phyloP scores from a whole-genome alignment of 1,140 invertebrate species.

The Charaxes varanes region DNA sequence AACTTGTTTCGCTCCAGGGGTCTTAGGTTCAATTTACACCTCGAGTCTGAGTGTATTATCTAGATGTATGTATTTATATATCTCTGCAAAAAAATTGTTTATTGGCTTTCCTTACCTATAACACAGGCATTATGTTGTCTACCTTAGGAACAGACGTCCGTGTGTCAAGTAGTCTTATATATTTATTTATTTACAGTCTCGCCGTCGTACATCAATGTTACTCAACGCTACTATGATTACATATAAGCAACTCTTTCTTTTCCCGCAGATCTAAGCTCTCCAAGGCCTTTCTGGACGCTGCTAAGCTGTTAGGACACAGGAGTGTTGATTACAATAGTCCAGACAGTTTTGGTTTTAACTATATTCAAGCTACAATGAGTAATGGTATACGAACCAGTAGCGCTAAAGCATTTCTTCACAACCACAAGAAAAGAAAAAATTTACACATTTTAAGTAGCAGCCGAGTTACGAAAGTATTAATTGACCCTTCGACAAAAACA shows the following conservation, averaged over 20 bases:
- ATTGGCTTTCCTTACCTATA: too few relatives aligned
- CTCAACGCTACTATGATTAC: too few relatives aligned
- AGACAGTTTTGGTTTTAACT: constrained; percentile 77
- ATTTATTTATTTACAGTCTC: constrained; percentile 1
- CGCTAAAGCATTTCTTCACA: constrained; percentile 76
- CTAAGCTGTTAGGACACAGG: constrained; percentile 74
- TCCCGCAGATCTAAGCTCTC: constrained; percentile 69
- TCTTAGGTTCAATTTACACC: too few relatives aligned
- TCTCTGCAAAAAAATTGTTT: too few relatives aligned
- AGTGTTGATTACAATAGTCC: constrained; percentile 81
- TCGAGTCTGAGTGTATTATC: too few relatives aligned
- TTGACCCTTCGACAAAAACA: constrained; percentile 74
- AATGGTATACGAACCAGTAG: constrained; percentile 70
- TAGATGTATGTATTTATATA: too few relatives aligned
- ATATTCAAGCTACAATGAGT: constrained; percentile 79
- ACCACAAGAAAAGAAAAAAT: constrained; percentile 76
- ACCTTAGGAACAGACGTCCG: too few relatives aligned
- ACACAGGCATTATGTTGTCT: too few relatives aligned
- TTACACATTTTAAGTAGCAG: constrained; percentile 76
- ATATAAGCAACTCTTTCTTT: constrained; percentile 1
- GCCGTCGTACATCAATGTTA: neutral
- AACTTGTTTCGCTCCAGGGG: too few relatives aligned
- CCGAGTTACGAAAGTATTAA: constrained; percentile 78
- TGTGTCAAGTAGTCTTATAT: too few relatives aligned
- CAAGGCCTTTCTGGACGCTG: constrained; percentile 78